Evolutionary conservation across 2,797 vertebrate species (phyloP).

Genomic region (Thripadectes ignobilis): DNA sequence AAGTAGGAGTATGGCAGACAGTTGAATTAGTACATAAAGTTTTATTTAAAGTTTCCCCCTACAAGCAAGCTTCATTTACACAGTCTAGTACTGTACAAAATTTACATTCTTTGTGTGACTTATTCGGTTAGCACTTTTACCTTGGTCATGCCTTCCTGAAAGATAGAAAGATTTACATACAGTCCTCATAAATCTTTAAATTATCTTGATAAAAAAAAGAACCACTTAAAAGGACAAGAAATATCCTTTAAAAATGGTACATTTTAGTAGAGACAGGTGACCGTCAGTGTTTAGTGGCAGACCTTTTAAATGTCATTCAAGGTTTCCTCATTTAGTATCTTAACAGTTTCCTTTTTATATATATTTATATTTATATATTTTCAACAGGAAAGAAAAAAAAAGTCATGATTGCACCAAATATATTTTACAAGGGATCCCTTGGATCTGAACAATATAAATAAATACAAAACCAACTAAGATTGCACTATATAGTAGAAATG

Average conservation of each 20-base stretch:
- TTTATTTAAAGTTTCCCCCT: conserved; percentile 86
- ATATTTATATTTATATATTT: conserved; percentile 75
- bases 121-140: conserved; percentile 78
- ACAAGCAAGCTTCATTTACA: conserved; percentile 87
- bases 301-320: conserved; percentile 62
- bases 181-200: conserved; percentile 77
- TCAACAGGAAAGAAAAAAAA: conserved; percentile 71
- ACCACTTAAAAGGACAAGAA: conserved; percentile 77
- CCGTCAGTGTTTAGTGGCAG: conserved; percentile 61
- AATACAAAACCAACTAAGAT: conserved; percentile 82
- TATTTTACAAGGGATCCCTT: conserved; percentile 83
- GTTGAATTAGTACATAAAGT: conserved; percentile 83
- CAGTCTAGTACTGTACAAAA: conserved; percentile 86
- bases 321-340: conserved; percentile 61
- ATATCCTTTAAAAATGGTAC: conserved; percentile 74
- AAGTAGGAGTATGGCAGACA: conserved; percentile 72
- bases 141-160: conserved; percentile 81
- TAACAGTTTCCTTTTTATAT: conserved; percentile 71
- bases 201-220: conserved; percentile 72
- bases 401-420: conserved; percentile 79
- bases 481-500: conserved; percentile 79
- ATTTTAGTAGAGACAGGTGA: conserved; percentile 70
- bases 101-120: conserved; percentile 81
- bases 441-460: conserved; percentile 84
- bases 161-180: conserved; percentile 81